Evolutionary conservation across 92 coral and sea anemone genomes (phyloP), one percentile per base, ranked within the genome.

Genomic region (Chrysogorgia sp.): DNA sequence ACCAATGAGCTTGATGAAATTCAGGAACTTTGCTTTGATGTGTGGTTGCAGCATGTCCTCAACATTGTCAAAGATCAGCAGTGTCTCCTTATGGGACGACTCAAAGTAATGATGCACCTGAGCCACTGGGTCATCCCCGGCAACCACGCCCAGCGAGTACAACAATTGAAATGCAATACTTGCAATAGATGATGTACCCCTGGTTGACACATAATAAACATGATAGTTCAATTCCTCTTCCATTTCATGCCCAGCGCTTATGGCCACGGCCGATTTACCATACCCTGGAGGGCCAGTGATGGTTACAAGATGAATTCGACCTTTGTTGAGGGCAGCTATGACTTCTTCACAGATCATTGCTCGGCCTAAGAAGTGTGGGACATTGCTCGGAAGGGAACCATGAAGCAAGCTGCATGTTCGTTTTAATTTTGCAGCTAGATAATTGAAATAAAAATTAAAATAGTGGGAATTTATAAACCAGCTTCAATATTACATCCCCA

Each of bases 231-330:
- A 86, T 31, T 60, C 58, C 17, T 80, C 67, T 57, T 90, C 70
- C 67, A 96, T 90, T 37, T 92, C 86, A 80, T 92, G 96, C 50
- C 96, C 99, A 60, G 92, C 91, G 41, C 90, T 87, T 71, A 92
- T 88, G 19, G 99, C 99, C 7, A 96, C 88, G 21, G 89, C 83
- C 2, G 99, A 96, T 59, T 96, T 96, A 30, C 99, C 99, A 76
- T 92, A 96, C 7, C 99, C 99, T 1, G 96, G 99, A 0, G 99
- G 88, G 15, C 96, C 97, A 50, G 92, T 89, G 78, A 89, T 84
- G n/a, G 92, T 87, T 24, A 91, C 97, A 49, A 89, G 86, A 50
- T 81, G 86, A 40, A 85, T 66, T 32, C 66, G 80, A 7, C 92
- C 85, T 41, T 82, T 68, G 5, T 80, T 71, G 0, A 94, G 81